Evolutionary conservation across 2,888 invertebrate species (phyloP).

Genomic region (Anthophora plumipes): DNA sequence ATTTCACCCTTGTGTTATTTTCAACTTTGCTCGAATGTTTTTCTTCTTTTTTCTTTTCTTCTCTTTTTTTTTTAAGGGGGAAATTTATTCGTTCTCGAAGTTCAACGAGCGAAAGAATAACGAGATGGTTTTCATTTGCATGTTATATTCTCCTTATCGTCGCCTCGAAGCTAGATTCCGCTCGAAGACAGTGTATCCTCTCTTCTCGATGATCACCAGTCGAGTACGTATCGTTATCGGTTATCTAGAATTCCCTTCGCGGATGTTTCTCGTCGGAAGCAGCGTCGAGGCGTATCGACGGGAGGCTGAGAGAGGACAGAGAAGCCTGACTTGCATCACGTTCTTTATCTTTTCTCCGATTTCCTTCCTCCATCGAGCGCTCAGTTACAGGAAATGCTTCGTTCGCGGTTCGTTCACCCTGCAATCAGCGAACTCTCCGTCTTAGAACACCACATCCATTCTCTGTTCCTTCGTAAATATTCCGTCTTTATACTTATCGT

Average conservation of each 20-base stretch:
- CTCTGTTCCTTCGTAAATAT: too few species aligned
- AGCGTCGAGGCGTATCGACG: slow-evolving; percentile 11
- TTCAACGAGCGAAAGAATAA: not conserved
- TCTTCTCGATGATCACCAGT: slow-evolving; percentile 50
- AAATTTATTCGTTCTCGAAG: too few species aligned
- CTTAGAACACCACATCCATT: too few species aligned
- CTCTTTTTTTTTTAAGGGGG: too few species aligned
- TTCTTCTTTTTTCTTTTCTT: too few species aligned
- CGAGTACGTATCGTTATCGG: slow-evolving; percentile 64
- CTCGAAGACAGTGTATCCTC: slow-evolving; percentile 47
- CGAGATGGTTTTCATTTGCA: slow-evolving; percentile 24
- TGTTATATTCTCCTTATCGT: slow-evolving; percentile 51
- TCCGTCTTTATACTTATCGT: too few species aligned
- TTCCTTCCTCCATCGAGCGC: slow-evolving; percentile 20
- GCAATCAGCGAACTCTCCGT: not conserved
- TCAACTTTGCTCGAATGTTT: too few species aligned
- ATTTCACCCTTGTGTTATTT: too few species aligned
- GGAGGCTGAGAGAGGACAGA: slow-evolving; percentile 9
- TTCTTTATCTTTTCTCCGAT: slow-evolving; percentile 41
- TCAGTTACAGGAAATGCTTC: slow-evolving; percentile 3
- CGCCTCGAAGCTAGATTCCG: slow-evolving; percentile 27
- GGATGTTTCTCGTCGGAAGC: slow-evolving; percentile 34
- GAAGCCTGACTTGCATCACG: not conserved
- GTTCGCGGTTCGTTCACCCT: slow-evolving; percentile 18
- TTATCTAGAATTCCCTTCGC: slow-evolving; percentile 58